Percentiles rank a stretch among this genome's conserved stretches.
Conservation (phyloP, 2,888 invertebrate species). For the Branchipolynoe longqiensis region DNA sequence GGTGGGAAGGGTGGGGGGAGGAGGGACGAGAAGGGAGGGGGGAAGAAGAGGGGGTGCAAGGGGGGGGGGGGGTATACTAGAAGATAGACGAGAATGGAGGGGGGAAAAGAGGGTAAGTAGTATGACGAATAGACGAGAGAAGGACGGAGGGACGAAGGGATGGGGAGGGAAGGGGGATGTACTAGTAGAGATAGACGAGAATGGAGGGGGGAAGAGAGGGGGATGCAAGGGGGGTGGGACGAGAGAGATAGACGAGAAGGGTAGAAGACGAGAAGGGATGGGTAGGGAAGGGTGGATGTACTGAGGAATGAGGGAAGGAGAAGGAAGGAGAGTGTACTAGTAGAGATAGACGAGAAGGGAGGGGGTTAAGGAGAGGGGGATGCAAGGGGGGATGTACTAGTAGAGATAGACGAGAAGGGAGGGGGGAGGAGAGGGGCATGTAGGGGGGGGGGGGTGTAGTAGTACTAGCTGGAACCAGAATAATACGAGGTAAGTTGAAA, state of each 20-base stretch:
- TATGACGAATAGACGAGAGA: too few relatives aligned
- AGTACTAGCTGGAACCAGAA: not conserved
- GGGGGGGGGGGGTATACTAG: not conserved
- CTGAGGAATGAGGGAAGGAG: not conserved
- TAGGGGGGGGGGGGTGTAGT: not conserved
- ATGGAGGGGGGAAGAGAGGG: slow-evolving; percentile 4
- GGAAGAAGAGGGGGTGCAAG: not conserved
- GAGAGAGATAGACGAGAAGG: slow-evolving; percentile 5
- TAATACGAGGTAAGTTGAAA: not conserved
- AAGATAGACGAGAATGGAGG: not conserved
- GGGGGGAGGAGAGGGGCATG: not conserved
- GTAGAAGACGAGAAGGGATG: not conserved
- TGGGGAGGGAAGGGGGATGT: not conserved
- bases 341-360: not conserved
- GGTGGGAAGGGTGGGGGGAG: too few relatives aligned
- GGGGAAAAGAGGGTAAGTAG: too few relatives aligned
- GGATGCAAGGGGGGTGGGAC: not conserved
- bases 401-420: not conserved
- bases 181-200: not conserved
- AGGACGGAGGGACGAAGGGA: not conserved
- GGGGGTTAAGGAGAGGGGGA: not conserved
- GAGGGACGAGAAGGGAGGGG: not conserved
- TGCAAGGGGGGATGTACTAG: not conserved
- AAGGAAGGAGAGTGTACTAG: not conserved
- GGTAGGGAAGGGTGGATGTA: not conserved